Percentiles rank a stretch among this genome's conserved stretches.
phyloP scores from a whole-genome alignment of 2,888 invertebrate genomes.

The Spodoptera exigua region DNA sequence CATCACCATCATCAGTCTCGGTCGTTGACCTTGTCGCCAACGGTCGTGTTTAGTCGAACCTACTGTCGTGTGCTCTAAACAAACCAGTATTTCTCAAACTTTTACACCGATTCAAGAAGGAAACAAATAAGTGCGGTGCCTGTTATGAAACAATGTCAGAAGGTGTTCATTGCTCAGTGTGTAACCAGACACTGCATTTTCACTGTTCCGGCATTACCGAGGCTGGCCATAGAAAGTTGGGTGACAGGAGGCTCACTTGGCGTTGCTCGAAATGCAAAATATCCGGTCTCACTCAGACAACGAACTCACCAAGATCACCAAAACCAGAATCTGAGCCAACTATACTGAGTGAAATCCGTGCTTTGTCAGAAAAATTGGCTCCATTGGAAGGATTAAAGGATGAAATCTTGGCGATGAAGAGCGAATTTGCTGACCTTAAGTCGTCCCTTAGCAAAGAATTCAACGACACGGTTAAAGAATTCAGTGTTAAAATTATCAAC shows the following conservation, averaged over 20 bases:
- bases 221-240: neutral
- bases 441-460: neutral
- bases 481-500: neutral
- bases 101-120: too few species aligned
- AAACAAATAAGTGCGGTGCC: too few species aligned
- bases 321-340: too few species aligned
- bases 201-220: constrained; percentile 1
- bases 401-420: neutral
- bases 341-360: neutral
- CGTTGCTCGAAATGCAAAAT: too few species aligned
- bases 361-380: neutral
- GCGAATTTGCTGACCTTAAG: neutral
- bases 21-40: neutral
- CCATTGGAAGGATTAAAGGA: neutral
- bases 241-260: too few species aligned
- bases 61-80: neutral
- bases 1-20: too few species aligned
- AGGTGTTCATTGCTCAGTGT: too few species aligned
- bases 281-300: too few species aligned
- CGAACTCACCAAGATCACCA: too few species aligned
- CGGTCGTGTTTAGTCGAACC: neutral
- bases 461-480: neutral
- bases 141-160: too few species aligned
- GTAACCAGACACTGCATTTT: constrained; percentile 1
- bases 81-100: constrained; percentile 1